phyloP scores from a whole-genome alignment of 2,888 invertebrate species.

The Cerastis leucographa region DNA sequence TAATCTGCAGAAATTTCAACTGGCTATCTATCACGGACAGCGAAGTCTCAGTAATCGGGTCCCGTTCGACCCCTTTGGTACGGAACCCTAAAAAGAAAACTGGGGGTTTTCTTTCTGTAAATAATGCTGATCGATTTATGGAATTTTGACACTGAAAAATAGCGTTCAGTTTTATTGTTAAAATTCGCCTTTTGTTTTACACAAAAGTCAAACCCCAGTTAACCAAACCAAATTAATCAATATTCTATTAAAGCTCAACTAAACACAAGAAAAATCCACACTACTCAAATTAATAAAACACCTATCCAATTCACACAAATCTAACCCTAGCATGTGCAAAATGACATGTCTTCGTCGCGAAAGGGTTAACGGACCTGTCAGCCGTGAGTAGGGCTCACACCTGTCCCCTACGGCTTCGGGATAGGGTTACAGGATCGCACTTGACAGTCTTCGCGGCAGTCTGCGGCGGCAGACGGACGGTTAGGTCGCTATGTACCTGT shows the following conservation, averaged over 20 bases:
- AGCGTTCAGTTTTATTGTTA: background rate
- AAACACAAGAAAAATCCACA: background rate
- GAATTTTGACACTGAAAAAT: background rate
- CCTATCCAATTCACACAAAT: conserved; percentile 23
- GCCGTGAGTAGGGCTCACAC: conserved; percentile 60
- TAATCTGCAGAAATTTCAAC: too few relatives aligned
- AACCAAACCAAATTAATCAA: background rate
- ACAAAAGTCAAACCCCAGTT: background rate
- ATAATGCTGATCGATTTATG: too few relatives aligned
- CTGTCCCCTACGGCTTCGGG: conserved; percentile 67
- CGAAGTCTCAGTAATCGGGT: too few relatives aligned
- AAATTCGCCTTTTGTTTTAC: too few relatives aligned
- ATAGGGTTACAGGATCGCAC: conserved; percentile 68
- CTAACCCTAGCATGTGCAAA: conserved; percentile 53
- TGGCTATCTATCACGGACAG: too few relatives aligned
- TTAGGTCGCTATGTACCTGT: conserved; percentile 39
- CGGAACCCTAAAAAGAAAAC: too few relatives aligned
- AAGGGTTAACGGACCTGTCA: conserved; percentile 61
- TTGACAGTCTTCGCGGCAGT: conserved; percentile 64
- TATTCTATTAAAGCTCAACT: background rate
- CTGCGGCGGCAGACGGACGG: conserved; percentile 64
- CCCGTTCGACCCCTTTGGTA: too few relatives aligned
- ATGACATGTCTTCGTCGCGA: conserved; percentile 48
- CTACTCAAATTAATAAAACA: conserved; percentile 31
- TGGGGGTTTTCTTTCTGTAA: too few relatives aligned